phyloP scores from a whole-genome alignment of 2,113 vertebrate species.

The Rhynchopsitta pachyrhyncha region DNA sequence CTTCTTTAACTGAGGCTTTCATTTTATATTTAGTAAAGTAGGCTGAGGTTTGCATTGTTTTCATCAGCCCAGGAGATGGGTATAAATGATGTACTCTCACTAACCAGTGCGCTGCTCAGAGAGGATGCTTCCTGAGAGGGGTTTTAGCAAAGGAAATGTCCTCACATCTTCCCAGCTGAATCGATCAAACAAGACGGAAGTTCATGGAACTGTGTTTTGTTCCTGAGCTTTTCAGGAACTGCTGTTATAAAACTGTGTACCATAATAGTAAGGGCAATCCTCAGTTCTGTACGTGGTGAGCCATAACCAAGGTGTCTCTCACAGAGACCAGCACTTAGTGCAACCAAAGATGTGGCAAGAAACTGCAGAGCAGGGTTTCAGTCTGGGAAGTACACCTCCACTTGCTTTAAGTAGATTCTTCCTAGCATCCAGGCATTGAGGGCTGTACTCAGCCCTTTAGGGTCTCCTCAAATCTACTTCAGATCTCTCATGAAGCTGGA shows the following conservation, averaged over 20 bases:
- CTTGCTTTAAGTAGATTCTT: background rate
- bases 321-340: background rate
- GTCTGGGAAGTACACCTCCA: background rate
- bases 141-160: background rate
- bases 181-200: background rate
- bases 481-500: background rate
- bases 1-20: background rate
- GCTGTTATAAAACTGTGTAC: background rate
- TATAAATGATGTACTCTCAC: background rate
- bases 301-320: background rate
- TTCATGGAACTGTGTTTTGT: background rate
- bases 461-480: background rate
- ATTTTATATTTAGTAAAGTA: background rate
- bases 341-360: background rate
- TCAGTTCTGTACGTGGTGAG: background rate
- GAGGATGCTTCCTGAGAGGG: background rate
- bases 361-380: background rate
- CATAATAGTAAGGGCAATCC: accelerated
- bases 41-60: background rate
- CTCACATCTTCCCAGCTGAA: background rate
- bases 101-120: background rate
- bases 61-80: background rate
- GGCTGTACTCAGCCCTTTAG: background rate
- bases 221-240: background rate
- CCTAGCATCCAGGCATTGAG: background rate